Evolutionary conservation across 2,888 invertebrate species (phyloP).

Genomic region (Eupsilia transversa): DNA sequence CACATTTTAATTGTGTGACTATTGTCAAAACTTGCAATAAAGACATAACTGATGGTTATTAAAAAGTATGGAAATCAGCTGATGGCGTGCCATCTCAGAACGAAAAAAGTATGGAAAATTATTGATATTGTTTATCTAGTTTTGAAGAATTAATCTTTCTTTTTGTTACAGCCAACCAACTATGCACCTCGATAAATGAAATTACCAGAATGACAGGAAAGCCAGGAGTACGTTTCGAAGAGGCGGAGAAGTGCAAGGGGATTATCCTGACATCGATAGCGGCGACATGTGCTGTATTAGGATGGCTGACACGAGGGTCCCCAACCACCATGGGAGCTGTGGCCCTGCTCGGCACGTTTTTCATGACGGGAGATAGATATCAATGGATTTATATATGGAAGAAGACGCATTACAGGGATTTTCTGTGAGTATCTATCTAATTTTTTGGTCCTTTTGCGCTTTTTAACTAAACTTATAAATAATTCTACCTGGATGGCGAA

Average conservation of each 20-base stretch:
- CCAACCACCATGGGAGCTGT: slow-evolving; percentile 73
- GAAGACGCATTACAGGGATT: slow-evolving; percentile 84
- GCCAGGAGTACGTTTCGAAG: slow-evolving; percentile 84
- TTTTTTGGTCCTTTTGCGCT: neutral
- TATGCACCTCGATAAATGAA: slow-evolving; percentile 68
- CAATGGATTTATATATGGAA: slow-evolving; percentile 88
- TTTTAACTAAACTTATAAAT: neutral
- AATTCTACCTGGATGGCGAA: neutral
- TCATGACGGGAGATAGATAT: slow-evolving; percentile 86
- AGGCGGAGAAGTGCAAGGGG: slow-evolving; percentile 81
- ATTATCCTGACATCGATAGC: slow-evolving; percentile 77
- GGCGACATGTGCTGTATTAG: slow-evolving; percentile 69
- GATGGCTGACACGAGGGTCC: slow-evolving; percentile 77
- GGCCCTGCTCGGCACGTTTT: slow-evolving; percentile 76
- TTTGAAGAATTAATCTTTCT: neutral
- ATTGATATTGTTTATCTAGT: neutral
- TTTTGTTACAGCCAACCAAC: slow-evolving; percentile 65
- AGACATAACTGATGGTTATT: neutral
- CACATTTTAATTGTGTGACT: neutral
- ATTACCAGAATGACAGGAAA: slow-evolving; percentile 86
- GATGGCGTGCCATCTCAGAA: neutral
- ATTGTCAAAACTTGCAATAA: neutral
- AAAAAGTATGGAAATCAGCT: neutral
- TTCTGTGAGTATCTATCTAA: slow-evolving; percentile 77
- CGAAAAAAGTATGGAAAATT: neutral